Base-by-base conservation (phyloP, 37 sponge, comb jelly and placozoan species). In the Halichondria panicea region DNA sequence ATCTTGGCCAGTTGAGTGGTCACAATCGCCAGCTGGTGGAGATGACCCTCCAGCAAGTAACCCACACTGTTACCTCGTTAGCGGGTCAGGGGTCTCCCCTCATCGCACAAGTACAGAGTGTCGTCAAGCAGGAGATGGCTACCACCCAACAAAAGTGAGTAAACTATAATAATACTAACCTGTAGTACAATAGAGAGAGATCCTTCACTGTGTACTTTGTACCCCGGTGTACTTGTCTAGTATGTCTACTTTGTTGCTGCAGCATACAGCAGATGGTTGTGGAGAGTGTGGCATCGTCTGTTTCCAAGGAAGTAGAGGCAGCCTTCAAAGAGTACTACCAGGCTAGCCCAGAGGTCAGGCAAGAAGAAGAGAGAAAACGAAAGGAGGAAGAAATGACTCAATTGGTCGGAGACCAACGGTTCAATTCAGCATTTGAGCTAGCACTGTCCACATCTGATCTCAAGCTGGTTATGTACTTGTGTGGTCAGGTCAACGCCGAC, bases 391-490 rank as follows among this genome's bases (percentile, higher is more conserved):
- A 74, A 19, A 52, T 83, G 12, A 58, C 13, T 43, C 38, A 54
- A 46, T n/a, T 77, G 31, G 15, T 91, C 30, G 60, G 65, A 48
- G 35, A 28, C 11, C 32, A 91, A 38, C 39, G 83, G 4, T 68
- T 71, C 35, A 77, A 86, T 36, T 36, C 50, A 33, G 92, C 92
- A 11, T 91, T 91, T 73, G 79, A 91, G 28, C 33, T 79, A 37
- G 92, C 88, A 25, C 80, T 91, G 40, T 73, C 92, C 0, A 74
- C 71, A 9, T 82, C 92, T 15, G 84, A 86, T 62, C 84, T 91
- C 15, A 33, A 55, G 4, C 65, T 91, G 37, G 88, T 91, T 46
- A 54, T 82, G 61, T 91, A 52, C 56, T 32, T 88, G 4, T 95
- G 96, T 52, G 68, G 75, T 57, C 68, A 76, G 45, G 83, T 95